Evolutionary conservation across 2,797 vertebrate genomes (phyloP).

Genomic region (Poecilia wingei): DNA sequence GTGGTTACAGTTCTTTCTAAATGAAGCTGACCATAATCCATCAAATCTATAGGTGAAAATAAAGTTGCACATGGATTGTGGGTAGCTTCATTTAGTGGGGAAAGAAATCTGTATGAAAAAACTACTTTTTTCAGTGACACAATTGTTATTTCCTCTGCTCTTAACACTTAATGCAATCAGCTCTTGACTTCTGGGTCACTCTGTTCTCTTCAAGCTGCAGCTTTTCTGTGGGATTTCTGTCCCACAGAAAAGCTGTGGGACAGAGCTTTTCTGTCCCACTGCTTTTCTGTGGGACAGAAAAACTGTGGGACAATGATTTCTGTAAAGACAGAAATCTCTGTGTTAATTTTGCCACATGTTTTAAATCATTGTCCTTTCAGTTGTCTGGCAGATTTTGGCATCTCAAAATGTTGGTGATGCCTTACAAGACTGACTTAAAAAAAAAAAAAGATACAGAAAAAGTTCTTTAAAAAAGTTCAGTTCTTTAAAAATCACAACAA

Average conservation of each 20-base stretch:
- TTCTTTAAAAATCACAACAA: not conserved
- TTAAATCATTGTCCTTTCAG: not conserved
- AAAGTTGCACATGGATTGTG: not conserved
- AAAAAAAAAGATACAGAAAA: not conserved
- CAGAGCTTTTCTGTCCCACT: too few relatives aligned
- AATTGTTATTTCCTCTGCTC: not conserved
- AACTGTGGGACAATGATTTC: too few relatives aligned
- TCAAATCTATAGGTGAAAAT: not conserved
- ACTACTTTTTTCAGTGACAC: not conserved
- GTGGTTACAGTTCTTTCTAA: not conserved
- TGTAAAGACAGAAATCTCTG: not conserved
- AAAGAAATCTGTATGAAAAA: not conserved
- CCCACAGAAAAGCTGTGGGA: too few relatives aligned
- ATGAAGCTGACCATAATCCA: not conserved
- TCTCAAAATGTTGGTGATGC: not conserved
- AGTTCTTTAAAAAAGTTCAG: too few relatives aligned
- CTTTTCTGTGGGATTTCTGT: not conserved
- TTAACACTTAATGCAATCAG: not conserved
- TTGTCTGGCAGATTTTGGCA: not conserved
- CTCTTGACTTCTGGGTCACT: not conserved
- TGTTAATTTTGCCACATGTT: not conserved
- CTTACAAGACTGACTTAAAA: not conserved
- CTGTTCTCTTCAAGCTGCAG: not conserved
- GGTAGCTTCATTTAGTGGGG: not conserved
- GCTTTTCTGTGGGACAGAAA: too few relatives aligned